phyloP scores from a whole-genome alignment of 2,888 invertebrate species.

The Aporophyla nigra region DNA sequence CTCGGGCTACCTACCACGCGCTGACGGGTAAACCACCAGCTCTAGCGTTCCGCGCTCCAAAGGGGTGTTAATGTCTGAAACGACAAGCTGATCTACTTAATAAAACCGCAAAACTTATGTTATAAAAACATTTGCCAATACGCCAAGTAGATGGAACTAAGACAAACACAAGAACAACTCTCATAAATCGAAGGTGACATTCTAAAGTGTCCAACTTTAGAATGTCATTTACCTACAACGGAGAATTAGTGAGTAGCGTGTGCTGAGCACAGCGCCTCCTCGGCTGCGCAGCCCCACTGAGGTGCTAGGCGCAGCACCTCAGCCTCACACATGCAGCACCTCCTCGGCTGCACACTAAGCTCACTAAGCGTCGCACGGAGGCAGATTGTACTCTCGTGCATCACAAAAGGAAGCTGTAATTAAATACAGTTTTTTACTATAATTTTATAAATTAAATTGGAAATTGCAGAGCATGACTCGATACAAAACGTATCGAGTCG shows the following conservation, averaged over 20 bases:
- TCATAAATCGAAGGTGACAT: too few species aligned
- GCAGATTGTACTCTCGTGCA: conserved; percentile 40
- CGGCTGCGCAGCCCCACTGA: not conserved
- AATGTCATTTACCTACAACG: not conserved
- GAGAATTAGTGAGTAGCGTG: not conserved
- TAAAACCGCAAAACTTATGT: too few species aligned
- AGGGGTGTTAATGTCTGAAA: not conserved
- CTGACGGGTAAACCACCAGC: too few species aligned
- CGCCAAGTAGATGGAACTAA: not conserved
- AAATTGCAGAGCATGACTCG: conserved; percentile 72
- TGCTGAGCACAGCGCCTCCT: not conserved
- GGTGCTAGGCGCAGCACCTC: too few species aligned
- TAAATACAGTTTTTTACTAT: conserved; percentile 73
- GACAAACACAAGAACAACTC: not conserved
- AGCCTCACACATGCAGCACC: not conserved
- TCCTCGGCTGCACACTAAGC: not conserved
- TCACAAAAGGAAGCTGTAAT: conserved; percentile 68
- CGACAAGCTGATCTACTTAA: not conserved
- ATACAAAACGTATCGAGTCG: conserved; percentile 59
- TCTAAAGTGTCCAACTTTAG: not conserved
- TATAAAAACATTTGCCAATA: not conserved
- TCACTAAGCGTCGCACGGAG: not conserved
- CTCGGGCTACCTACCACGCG: not conserved
- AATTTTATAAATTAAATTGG: conserved; percentile 76
- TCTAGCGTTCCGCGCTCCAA: not conserved